Evolutionary conservation across 1,140 invertebrate genomes (phyloP), one percentile per base, ranked within the genome.

Genomic region (Brachionus asplanchnoidis): DNA sequence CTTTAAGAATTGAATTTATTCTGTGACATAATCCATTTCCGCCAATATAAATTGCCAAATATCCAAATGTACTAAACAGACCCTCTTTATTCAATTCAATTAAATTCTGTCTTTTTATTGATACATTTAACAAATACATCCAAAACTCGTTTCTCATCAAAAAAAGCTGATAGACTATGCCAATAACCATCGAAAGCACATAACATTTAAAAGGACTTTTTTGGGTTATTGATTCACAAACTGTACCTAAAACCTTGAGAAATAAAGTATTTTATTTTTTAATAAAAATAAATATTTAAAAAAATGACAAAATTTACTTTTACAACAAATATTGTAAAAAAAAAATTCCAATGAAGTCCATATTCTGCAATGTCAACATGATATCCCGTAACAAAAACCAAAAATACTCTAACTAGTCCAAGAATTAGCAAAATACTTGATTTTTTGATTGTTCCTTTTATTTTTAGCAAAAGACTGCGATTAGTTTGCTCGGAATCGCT

Each of bases 81-180:
- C 96, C 96, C 91, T 98, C 96, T 86, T 95, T 92, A 89, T 98
- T 98, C 0, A 95, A 93, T 84, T 92, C 90, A 0, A 97, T 46
- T 14, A 77, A 12, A 50, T 23, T 77, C 9, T 6, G 8, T 50
- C 73, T 46, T 44, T 46, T 23, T 46, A 46, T 23, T 46, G 44
- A 46, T 26, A 23, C 11, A 42, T 40, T 75, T 8, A 75, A 42
- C 8, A 42, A 75, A n/a, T 40, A 42, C 42, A 17, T 40, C 44
- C 40, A 77, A 46, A 77, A 77, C 3, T 77, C 44, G 20, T 77
- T 77, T 60, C 28, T 44, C 32, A 40, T 82, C 36, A 82, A 26
- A 46, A 60, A 23, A 26, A 28, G 11, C 23, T 82, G 79, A 60
- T 82, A 82, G 3, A 82, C 7, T 12, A 46, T 20, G 8, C 23